Evolutionary conservation across 2,113 vertebrate species (phyloP).

Genomic region (Boulengeromyrus knoepffleri): DNA sequence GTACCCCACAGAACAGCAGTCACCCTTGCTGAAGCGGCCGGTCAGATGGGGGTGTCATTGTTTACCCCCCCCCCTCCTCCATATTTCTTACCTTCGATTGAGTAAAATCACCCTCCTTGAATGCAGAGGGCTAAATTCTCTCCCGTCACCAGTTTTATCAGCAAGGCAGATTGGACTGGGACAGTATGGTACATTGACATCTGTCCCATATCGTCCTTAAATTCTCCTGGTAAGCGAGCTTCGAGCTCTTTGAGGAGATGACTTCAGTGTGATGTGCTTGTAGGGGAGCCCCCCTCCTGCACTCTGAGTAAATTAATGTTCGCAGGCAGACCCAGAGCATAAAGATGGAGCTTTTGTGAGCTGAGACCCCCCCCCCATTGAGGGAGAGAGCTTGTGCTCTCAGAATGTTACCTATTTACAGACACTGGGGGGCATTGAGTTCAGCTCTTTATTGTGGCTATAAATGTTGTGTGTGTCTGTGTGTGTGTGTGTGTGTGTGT

Average conservation of each 20-base stretch:
- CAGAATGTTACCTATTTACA: background rate
- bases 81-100: background rate
- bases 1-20: background rate
- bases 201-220: background rate
- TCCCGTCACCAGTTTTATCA: background rate
- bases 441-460: background rate
- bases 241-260: background rate
- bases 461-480: background rate
- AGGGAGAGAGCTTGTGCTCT: background rate
- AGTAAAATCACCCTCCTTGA: background rate
- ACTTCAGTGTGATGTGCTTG: background rate
- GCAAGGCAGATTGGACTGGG: background rate
- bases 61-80: background rate
- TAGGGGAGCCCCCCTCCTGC: background rate
- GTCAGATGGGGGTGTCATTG: background rate
- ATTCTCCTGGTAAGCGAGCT: background rate
- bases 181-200: background rate
- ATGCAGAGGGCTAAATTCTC: background rate
- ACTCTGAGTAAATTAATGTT: background rate
- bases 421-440: background rate
- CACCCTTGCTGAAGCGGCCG: background rate
- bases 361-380: background rate
- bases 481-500: too few relatives aligned
- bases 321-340: background rate
- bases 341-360: background rate